Evolutionary conservation across 2,113 vertebrate species (phyloP), one percentile per base, ranked within the genome.

Genomic region (Hepsetus odoe): DNA sequence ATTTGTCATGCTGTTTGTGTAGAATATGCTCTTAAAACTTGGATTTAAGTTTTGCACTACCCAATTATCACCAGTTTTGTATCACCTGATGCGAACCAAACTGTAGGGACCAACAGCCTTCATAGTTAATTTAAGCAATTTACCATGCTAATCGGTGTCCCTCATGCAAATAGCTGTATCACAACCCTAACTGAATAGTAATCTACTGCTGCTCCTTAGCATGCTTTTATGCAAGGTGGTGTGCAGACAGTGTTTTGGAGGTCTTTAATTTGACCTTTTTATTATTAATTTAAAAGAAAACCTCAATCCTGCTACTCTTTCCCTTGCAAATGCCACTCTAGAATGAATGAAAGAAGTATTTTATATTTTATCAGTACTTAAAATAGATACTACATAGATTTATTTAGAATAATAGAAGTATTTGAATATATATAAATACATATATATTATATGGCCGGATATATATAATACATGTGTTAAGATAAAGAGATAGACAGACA

Each of bases 241-340:
- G 76, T 77, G 82, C 75, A 84, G n/a, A 85, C 82, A 82, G 69
- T 85, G 79, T 78, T 33, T 26, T 49, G 82, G 30, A 72, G 55
- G 35, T 30, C 22, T 13, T 72, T 68, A 12, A 79, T 82, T 86
- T 81, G 55, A 85, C 79, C 77, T 87, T 79, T 85, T 83, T 83
- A 26, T 46, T 69, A 22, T n/a, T 32, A 64, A 79, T 24, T 44
- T 44, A 28, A 65, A 18, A 30, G 44, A 55, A 88, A 85, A 91
- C 91, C 90, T 92, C 90, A 89, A 72, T 81, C 90, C 87, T 79
- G 64, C 82, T 82, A 73, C 88, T 87, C 83, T 88, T 90, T 88
- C 81, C 90, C 87, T 79, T 87, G 55, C 78, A 85, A 90, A 91
- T 87, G 89, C 88, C 90, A 92, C 91, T 91, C 90, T 91, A 84